These are phyloP conservation scores for Caenorhabditis panamensis DNA, from an alignment of 2,888 invertebrate species.

Conservation along the genomic window DNA sequence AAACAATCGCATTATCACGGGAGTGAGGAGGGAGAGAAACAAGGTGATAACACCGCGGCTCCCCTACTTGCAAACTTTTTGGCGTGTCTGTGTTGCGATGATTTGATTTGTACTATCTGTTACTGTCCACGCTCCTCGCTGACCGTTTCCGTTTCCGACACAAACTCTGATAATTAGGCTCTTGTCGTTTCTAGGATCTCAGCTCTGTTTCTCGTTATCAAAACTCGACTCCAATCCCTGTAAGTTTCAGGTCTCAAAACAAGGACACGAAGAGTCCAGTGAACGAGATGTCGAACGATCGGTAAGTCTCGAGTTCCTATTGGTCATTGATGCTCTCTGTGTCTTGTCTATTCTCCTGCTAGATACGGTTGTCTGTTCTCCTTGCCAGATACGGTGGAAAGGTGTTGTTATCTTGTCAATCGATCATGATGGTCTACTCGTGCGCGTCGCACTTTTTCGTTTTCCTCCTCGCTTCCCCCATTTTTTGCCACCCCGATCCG, in stretches of 20 bases:
- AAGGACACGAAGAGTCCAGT: conserved; percentile 51
- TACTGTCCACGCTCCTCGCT: too few species aligned
- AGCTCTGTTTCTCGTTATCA: too few species aligned
- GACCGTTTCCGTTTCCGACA: too few species aligned
- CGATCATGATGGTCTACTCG: conserved; percentile 21
- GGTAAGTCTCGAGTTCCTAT: conserved; percentile 27
- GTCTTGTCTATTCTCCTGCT: not conserved
- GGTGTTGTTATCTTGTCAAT: conserved; percentile 41
- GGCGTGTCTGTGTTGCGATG: too few species aligned
- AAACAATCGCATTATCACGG: not conserved
- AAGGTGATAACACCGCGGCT: conserved; percentile 5
- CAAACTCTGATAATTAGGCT: too few species aligned
- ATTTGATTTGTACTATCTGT: conserved; percentile 9
- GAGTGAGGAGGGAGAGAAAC: not conserved
- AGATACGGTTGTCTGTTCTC: not conserved
- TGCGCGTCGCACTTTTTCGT: conserved; percentile 14
- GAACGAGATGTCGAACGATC: conserved; percentile 55
- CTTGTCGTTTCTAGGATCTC: not conserved
- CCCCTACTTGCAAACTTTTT: not conserved
- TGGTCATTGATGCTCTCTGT: not conserved
- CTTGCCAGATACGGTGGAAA: not conserved
- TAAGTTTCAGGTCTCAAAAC: conserved; percentile 48
- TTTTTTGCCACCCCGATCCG: not conserved
- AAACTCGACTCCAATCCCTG: too few species aligned
- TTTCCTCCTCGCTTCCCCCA: not conserved